Base-by-base conservation (phyloP, 2,113 vertebrate species). In the Cricetomys ansorgei region DNA sequence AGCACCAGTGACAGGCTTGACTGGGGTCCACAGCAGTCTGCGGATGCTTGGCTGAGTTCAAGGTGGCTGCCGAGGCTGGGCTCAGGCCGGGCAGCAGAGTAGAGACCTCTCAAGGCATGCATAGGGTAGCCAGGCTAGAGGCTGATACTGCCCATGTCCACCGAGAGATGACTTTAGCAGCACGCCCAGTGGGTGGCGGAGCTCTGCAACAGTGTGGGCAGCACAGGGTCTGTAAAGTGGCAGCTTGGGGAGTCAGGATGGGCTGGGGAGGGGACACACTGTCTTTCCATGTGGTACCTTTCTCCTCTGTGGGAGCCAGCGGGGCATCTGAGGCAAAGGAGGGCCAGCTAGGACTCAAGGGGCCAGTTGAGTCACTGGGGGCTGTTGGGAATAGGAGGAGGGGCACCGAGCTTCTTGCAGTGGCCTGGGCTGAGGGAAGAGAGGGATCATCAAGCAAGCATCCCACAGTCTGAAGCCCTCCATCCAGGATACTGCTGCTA, bases 31-130 rank as follows among this genome's bases (percentile, higher is more conserved):
- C n/a, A n/a, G n/a, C n/a, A 25, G 17, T 80, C 67, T 67, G 65
- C 5, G 70, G 69, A 25, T 3, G 6, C 76, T 77, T 16, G 37
- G 57, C 31, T 48, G 16, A 0, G 12, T 76, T 16, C 17, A 29
- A 3, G 21, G 23, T 5, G 64, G 55, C 29, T 3, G 0, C 48
- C 55, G 48, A 12, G 2, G 5, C 16, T 0, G 4, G 45, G 57
- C n/a, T 34, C 40, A 9, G 19, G 23, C 27, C 23, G 34, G 45
- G 25, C 1, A 2, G 29, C 1, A 12, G 69, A 57, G 57, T 50
- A 21, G 23, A 45, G 72, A 29, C 48, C 29, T 45, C 85, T 19
- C 0, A 4, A 62, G 80, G 50, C 13, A 0, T 2, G 5, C 0
- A 0, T 1, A 65, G 9, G 3, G 10, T 27, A 50, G 7, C 19